Conservation (phyloP, 2,888 invertebrate species). For the Trichopria drosophilae region DNA sequence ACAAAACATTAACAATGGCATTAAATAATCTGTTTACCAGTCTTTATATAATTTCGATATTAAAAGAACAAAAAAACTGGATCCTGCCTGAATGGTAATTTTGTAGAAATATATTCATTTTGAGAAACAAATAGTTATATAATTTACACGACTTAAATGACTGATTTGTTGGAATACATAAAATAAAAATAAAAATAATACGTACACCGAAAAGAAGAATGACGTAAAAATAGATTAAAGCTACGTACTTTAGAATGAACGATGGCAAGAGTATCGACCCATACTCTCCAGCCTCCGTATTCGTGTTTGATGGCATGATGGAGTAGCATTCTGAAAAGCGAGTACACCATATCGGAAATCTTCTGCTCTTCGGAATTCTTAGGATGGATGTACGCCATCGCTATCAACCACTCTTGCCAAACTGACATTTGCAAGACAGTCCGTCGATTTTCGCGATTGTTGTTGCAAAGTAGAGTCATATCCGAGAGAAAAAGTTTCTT, state of each 20-base stretch:
- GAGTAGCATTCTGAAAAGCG: conserved; percentile 93
- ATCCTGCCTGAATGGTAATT: no score
- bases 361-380: conserved; percentile 93
- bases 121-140: no score
- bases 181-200: no score
- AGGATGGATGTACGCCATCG: conserved; percentile 97
- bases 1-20: not conserved
- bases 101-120: no score
- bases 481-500: conserved; percentile 96
- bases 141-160: no score
- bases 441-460: conserved; percentile 93
- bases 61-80: no score
- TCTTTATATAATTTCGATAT: not conserved
- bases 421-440: conserved; percentile 99
- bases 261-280: conserved; percentile 99
- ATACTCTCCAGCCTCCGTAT: conserved; percentile 99
- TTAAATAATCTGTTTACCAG: conserved; percentile 1
- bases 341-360: conserved; percentile 97
- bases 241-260: conserved; percentile 91
- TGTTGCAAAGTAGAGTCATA: conserved; percentile 96
- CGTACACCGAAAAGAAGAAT: no score
- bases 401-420: conserved; percentile 99
- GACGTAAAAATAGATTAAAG: conserved; percentile 3
- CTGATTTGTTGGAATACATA: no score
- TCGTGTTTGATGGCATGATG: conserved; percentile 99